Conservation (phyloP, 2,888 invertebrate genomes). For the Palloptera scutellata region DNA sequence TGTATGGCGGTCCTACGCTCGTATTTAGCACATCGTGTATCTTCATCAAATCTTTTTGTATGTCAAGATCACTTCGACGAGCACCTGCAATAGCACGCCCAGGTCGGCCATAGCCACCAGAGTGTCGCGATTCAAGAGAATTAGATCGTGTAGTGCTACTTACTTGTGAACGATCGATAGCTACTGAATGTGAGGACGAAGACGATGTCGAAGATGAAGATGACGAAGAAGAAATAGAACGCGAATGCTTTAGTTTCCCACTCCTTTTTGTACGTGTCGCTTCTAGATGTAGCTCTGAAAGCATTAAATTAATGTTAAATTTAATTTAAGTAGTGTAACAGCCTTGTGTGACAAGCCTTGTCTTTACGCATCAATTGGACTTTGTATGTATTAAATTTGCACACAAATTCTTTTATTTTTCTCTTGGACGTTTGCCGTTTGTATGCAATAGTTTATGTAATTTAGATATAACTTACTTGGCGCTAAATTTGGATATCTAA, state of each 20-base stretch:
- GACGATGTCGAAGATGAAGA: slow-evolving; percentile 53
- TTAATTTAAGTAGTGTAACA: neutral
- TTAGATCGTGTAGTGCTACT: slow-evolving; percentile 60
- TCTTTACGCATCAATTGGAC: too few relatives aligned
- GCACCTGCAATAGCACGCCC: slow-evolving; percentile 56
- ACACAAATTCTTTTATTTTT: too few relatives aligned
- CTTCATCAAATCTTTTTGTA: slow-evolving; percentile 56
- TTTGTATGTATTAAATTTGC: too few relatives aligned
- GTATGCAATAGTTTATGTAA: too few relatives aligned
- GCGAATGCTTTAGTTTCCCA: slow-evolving; percentile 36
- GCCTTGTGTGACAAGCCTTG: too few relatives aligned
- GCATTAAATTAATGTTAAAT: neutral
- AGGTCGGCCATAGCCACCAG: slow-evolving; percentile 55
- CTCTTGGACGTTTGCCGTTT: too few relatives aligned
- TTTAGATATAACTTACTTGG: slow-evolving; percentile 48
- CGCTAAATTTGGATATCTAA: slow-evolving; percentile 62
- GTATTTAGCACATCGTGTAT: slow-evolving; percentile 48
- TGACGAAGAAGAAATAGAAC: slow-evolving; percentile 48
- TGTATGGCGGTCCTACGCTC: slow-evolving; percentile 46
- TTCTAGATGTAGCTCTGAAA: slow-evolving; percentile 44
- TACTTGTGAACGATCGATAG: slow-evolving; percentile 47
- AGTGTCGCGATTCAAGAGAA: slow-evolving; percentile 59
- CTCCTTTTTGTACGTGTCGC: slow-evolving; percentile 37
- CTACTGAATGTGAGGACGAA: slow-evolving; percentile 50
- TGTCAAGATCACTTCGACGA: slow-evolving; percentile 59